Evolutionary conservation across 2,797 vertebrate species (phyloP).

Genomic region (Myripristis murdjan): DNA sequence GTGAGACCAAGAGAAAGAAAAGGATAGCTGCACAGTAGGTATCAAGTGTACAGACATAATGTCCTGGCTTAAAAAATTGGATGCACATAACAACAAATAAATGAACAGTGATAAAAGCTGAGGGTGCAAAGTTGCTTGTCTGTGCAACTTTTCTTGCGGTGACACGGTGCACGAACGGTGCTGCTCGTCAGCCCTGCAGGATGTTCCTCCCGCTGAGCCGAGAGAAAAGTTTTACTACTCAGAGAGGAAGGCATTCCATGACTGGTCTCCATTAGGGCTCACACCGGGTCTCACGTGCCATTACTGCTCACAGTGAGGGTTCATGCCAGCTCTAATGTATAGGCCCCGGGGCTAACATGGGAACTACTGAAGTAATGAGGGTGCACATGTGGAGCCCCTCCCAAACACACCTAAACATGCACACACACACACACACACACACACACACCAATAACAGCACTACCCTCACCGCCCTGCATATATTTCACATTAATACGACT

Average conservation of each 20-base stretch:
- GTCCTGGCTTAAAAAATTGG: background rate
- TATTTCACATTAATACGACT: constrained; percentile 42
- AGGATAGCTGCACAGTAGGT: background rate
- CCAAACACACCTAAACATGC: constrained; percentile 40
- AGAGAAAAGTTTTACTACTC: constrained; percentile 55
- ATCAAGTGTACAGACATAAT: no score
- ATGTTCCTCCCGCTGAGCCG: constrained; percentile 43
- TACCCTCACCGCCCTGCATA: constrained; percentile 52
- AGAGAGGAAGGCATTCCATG: constrained; percentile 71
- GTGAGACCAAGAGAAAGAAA: background rate
- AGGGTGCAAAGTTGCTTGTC: background rate
- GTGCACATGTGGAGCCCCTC: constrained; percentile 36
- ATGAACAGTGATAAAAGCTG: background rate
- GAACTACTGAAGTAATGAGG: constrained; percentile 52
- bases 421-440: constrained; percentile 2
- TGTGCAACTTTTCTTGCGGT: background rate
- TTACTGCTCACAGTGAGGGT: constrained; percentile 70
- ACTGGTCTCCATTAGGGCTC: constrained; percentile 78
- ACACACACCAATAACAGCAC: constrained; percentile 32
- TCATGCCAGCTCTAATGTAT: constrained; percentile 36
- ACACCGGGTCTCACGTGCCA: constrained; percentile 72
- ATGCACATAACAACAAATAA: background rate
- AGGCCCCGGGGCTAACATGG: constrained; percentile 58
- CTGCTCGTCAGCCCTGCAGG: constrained; percentile 55
- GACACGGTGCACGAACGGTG: background rate